phyloP scores from a whole-genome alignment of 2,888 invertebrate species.

The Polydrusus pterygomalis region DNA sequence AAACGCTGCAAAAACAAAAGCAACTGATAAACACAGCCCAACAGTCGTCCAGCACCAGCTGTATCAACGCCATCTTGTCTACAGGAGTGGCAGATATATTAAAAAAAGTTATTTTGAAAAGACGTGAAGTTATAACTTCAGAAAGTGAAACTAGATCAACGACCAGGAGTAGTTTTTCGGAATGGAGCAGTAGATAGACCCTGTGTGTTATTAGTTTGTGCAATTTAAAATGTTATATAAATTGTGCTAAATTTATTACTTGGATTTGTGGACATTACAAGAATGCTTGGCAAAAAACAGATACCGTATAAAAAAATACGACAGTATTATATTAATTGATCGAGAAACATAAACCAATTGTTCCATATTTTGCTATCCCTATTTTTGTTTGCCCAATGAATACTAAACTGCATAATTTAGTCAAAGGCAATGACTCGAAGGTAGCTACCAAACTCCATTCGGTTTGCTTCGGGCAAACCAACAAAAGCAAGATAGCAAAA shows the following conservation, averaged over 20 bases:
- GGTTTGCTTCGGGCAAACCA: no score
- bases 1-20: slow-evolving; percentile 66
- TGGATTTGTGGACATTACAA: no score
- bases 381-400: no score
- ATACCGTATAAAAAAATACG: no score
- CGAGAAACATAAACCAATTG: no score
- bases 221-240: not conserved
- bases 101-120: slow-evolving; percentile 69
- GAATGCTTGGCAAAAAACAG: no score
- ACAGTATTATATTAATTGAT: no score
- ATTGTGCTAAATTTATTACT: not conserved
- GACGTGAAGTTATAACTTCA: slow-evolving; percentile 66
- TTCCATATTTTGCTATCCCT: no score
- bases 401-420: no score
- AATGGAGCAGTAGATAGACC: slow-evolving; percentile 63
- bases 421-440: no score
- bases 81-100: slow-evolving; percentile 70
- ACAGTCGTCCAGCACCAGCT: slow-evolving; percentile 68
- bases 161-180: slow-evolving; percentile 68
- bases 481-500: no score
- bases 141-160: slow-evolving; percentile 61
- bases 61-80: slow-evolving; percentile 70
- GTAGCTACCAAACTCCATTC: no score
- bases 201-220: not conserved
- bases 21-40: slow-evolving; percentile 61